Evolutionary conservation across 35 echinoderm and acorn worm genomes (phyloP).

Genomic region (Apostichopus parvimensis): DNA sequence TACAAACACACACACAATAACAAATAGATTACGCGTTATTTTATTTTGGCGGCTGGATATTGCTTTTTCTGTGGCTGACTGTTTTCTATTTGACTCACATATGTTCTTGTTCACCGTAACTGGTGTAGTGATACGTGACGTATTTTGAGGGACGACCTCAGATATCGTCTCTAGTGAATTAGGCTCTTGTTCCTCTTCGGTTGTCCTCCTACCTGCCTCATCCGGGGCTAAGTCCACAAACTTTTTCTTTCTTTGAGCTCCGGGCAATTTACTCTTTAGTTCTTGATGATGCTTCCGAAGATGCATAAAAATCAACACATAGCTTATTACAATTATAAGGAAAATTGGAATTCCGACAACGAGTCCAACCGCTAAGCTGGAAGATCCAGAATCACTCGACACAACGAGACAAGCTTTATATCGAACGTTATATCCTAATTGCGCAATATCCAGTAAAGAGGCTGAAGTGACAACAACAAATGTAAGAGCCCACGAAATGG

Average conservation of each 20-base stretch:
- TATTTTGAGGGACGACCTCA: background rate
- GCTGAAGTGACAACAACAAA: background rate
- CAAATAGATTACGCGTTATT: constrained; percentile 19
- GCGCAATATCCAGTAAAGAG: background rate
- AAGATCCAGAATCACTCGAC: background rate
- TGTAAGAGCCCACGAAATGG: background rate
- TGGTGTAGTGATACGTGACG: background rate
- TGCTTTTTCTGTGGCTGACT: background rate
- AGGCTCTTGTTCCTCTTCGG: background rate
- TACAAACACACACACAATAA: constrained; percentile 10
- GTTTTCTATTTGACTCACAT: too few relatives aligned
- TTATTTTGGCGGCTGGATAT: constrained; percentile 8
- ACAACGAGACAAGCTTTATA: constrained; percentile 3
- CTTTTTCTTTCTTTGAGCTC: background rate
- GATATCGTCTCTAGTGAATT: background rate
- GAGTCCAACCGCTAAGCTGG: background rate
- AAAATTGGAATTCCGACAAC: background rate
- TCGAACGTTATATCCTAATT: background rate
- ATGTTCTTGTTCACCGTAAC: background rate
- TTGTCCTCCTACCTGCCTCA: background rate
- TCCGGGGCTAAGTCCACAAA: background rate
- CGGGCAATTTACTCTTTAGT: background rate
- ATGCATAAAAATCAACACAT: background rate
- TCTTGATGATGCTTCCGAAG: background rate
- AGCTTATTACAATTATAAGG: background rate